These are phyloP conservation scores for Lichenostomus cassidix DNA, from an alignment of 2,113 vertebrate species.

Conservation along the genomic window DNA sequence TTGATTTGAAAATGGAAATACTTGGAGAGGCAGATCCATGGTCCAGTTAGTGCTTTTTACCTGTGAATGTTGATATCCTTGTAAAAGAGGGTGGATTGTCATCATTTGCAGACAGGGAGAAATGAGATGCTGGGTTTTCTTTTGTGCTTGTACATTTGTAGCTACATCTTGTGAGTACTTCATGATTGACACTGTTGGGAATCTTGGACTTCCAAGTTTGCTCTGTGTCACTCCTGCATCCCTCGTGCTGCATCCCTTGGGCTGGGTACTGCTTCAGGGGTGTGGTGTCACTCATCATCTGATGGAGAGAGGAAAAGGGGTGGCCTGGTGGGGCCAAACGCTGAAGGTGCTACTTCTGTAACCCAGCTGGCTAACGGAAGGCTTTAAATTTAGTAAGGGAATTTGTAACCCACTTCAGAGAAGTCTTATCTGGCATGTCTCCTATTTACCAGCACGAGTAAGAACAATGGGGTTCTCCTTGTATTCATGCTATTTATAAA, in stretches of 20 bases:
- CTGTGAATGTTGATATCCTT: neutral
- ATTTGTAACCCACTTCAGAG: neutral
- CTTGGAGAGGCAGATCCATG: neutral
- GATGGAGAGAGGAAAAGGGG: neutral
- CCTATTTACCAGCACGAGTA: neutral
- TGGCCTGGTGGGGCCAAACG: neutral
- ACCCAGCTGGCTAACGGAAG: neutral
- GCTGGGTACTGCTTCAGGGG: neutral
- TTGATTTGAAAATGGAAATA: neutral
- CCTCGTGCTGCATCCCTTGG: neutral
- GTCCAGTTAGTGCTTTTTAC: neutral
- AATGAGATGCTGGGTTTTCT: neutral
- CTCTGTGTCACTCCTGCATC: neutral
- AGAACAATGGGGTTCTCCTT: slow-evolving; percentile 51
- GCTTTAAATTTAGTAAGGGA: neutral
- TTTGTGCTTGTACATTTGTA: neutral
- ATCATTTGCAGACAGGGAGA: neutral
- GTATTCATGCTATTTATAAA: slow-evolving; percentile 56
- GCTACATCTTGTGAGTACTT: neutral
- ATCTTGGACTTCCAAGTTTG: neutral
- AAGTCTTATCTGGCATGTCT: neutral
- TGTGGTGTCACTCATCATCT: neutral
- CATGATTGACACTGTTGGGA: neutral
- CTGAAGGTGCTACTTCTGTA: neutral
- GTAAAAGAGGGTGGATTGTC: neutral